Evolutionary conservation across 2,113 vertebrate genomes (phyloP).

Genomic region (Scomber colias): DNA sequence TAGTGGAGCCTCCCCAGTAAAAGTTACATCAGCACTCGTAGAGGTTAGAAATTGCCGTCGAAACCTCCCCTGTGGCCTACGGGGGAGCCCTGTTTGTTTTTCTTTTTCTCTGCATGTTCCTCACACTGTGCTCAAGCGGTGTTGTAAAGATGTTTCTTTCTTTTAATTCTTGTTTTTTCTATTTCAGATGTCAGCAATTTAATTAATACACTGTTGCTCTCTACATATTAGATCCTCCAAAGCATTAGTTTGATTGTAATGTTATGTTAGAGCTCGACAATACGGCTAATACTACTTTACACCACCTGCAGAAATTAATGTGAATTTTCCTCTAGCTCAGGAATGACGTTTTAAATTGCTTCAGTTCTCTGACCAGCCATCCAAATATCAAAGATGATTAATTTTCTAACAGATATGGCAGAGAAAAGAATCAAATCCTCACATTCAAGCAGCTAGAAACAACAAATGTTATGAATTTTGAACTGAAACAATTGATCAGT

Average conservation of each 20-base stretch:
- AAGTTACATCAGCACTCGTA: conserved; percentile 70
- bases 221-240: too few species aligned
- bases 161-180: neutral
- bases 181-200: neutral
- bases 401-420: too few species aligned
- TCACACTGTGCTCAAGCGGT: neutral
- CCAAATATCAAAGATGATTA: too few species aligned
- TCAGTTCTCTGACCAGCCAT: too few species aligned
- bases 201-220: neutral
- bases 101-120: neutral
- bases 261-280: neutral
- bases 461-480: too few species aligned
- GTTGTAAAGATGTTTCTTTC: neutral
- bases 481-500: too few species aligned
- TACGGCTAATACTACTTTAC: neutral
- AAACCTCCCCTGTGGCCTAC: conserved; percentile 9
- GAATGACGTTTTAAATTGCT: too few species aligned
- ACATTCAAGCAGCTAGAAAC: too few species aligned
- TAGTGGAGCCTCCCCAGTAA: conserved; percentile 84
- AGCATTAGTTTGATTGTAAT: too few species aligned
- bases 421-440: too few species aligned
- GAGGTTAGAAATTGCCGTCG: conserved; percentile 76
- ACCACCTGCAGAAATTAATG: too few species aligned
- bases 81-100: neutral
- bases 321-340: too few species aligned